phyloP scores from a whole-genome alignment of 2,113 vertebrate species.

The Suricata suricatta region DNA sequence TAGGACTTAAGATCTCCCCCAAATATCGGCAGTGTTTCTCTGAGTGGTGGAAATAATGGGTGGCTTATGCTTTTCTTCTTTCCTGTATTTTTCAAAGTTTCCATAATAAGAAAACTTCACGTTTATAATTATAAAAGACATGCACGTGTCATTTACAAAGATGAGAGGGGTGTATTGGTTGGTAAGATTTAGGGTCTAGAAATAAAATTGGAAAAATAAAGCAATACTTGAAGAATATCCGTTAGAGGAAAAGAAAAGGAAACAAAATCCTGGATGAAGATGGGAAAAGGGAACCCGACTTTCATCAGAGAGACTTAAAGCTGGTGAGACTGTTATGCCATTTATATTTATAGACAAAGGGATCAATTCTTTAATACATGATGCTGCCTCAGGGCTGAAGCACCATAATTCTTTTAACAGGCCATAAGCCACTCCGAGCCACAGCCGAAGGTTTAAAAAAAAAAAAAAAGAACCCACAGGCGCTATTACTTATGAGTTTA shows the following conservation, averaged over 20 bases:
- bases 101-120: not conserved
- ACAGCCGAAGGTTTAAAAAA: not conserved
- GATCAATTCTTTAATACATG: not conserved
- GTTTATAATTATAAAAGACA: not conserved
- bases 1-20: not conserved
- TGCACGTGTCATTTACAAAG: not conserved
- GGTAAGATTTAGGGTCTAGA: not conserved
- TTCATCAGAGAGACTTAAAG: not conserved
- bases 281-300: not conserved
- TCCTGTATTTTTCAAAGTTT: not conserved
- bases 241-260: not conserved
- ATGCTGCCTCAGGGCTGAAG: not conserved
- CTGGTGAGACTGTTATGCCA: not conserved
- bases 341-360: not conserved
- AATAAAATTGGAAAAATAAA: constrained; percentile 3
- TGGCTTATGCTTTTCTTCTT: not conserved
- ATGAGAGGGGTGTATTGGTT: not conserved
- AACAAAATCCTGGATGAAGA: not conserved
- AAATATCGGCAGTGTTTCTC: not conserved
- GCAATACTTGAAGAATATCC: not conserved
- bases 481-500: not conserved
- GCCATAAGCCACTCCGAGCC: not conserved
- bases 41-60: not conserved
- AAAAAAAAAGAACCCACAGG: not conserved
- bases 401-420: not conserved